Evolutionary conservation across 2,113 vertebrate species (phyloP), one percentile per base, ranked within the genome.

Genomic region (Melanerpes formicivorus): DNA sequence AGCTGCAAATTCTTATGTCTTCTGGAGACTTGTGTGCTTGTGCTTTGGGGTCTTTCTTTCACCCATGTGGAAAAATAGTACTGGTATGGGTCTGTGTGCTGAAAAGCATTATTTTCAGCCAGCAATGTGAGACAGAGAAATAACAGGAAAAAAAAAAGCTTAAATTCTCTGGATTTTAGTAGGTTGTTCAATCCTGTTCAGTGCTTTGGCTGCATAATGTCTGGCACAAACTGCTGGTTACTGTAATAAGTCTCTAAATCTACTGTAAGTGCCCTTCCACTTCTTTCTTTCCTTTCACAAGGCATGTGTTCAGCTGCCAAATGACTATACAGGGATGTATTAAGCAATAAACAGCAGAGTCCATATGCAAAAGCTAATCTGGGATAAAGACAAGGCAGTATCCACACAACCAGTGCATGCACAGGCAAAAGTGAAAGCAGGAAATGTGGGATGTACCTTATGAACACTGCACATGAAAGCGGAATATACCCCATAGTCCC

Each of bases 201-300:
- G 1, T 77, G 44, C 25, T 87, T 80, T 52, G 32, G 21, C 65
- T 91, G 5, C 59, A 52, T 7, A 67, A 30, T 9, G 16, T 82
- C 70, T 88, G 62, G 52, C 83, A 88, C 0, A 0, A 88, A 60
- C 13, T 83, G 7, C 42, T 90, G 23, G 40, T 91, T 87, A 80
- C 54, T 65, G 30, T 60, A 92, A 2, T 77, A 75, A 72, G 37
- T 62, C 67, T 84, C 79, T 86, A 71, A 64, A 85, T 67, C 69
- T 86, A 30, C 27, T 42, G 6, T 62, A 83, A 91, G 18, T 58
- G 34, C 29, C n/a, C 29, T 80, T 91, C 73, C 21, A 62, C 26
- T 86, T 91, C 10, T 87, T 92, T 93, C 72, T 48, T 90, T 74
- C 58, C 50, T 88, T 87, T 84, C 74, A 76, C 21, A 55, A 81